Conservation (phyloP, 2,888 invertebrate genomes). For the Acleris cristana region DNA sequence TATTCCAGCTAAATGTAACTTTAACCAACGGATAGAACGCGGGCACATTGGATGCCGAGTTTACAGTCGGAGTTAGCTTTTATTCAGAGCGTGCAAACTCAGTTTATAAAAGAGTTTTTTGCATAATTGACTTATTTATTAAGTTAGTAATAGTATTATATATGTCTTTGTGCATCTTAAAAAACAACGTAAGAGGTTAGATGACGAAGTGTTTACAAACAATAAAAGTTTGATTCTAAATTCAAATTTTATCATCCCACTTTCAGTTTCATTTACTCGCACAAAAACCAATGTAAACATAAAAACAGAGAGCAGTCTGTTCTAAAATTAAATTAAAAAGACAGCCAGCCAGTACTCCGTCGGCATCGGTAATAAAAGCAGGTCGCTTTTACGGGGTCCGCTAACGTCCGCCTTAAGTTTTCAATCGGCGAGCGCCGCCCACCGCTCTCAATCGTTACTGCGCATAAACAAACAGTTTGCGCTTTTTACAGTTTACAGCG, state of each 20-base stretch:
- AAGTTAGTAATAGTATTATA: slow-evolving; percentile 19
- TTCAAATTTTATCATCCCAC: slow-evolving; percentile 33
- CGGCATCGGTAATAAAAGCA: slow-evolving; percentile 62
- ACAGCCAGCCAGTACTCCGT: slow-evolving; percentile 31
- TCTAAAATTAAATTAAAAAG: slow-evolving; percentile 40
- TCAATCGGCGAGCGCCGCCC: slow-evolving; percentile 56
- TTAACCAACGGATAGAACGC: slow-evolving; percentile 19
- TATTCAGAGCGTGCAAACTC: slow-evolving; percentile 3
- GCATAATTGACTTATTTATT: not conserved
- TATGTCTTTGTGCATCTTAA: slow-evolving; percentile 12
- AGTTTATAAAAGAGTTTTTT: slow-evolving; percentile 15
- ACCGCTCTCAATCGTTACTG: slow-evolving; percentile 57
- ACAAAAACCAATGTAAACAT: slow-evolving; percentile 36
- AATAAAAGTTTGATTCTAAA: slow-evolving; percentile 23
- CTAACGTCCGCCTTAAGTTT: slow-evolving; percentile 46
- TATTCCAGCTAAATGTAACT: slow-evolving; percentile 31
- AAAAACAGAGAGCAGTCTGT: slow-evolving; percentile 39
- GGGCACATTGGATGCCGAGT: slow-evolving; percentile 19
- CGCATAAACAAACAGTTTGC: slow-evolving; percentile 81
- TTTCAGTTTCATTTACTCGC: slow-evolving; percentile 35
- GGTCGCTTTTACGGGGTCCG: slow-evolving; percentile 62
- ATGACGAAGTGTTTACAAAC: slow-evolving; percentile 25
- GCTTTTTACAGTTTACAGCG: slow-evolving; percentile 79
- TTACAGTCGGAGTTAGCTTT: slow-evolving; percentile 9
- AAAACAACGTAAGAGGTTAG: slow-evolving; percentile 2